phyloP scores from a whole-genome alignment of 1,140 invertebrate species.

The Aphis gossypii region DNA sequence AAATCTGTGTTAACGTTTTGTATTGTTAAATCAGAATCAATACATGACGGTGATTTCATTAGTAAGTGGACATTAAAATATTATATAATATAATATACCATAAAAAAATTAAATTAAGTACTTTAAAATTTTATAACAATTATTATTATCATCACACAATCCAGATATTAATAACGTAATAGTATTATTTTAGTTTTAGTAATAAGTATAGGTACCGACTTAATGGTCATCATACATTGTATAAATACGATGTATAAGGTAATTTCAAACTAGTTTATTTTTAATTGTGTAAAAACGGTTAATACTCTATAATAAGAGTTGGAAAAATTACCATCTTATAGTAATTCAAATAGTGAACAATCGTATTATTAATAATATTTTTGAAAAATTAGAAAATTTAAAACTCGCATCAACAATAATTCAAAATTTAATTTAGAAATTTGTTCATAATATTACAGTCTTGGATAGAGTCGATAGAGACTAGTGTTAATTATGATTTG shows the following conservation, averaged over 20 bases:
- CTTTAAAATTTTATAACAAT: neutral
- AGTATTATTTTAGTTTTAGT: neutral
- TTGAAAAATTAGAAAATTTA: neutral
- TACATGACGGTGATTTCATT: constrained; percentile 5
- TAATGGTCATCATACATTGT: neutral
- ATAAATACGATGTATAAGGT: neutral
- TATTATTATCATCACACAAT: neutral
- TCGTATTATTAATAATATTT: neutral
- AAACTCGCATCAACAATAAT: neutral
- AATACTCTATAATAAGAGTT: neutral
- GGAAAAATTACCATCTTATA: neutral
- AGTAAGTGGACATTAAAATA: constrained; percentile 24
- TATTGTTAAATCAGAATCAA: neutral
- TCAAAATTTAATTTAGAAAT: neutral
- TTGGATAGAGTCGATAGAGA: too few relatives aligned
- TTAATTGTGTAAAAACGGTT: neutral
- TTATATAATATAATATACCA: neutral
- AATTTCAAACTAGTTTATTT: neutral
- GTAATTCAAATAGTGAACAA: neutral
- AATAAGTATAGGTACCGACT: neutral
- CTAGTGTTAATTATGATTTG: neutral
- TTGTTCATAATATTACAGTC: neutral
- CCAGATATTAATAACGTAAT: neutral
- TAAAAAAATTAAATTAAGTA: neutral
- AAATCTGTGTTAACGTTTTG: neutral